A percentile compares a stretch with the other conserved stretches of the same genome.
Evolutionary conservation across 2,113 vertebrate species (phyloP).

Genomic region (Haemorhous mexicanus): DNA sequence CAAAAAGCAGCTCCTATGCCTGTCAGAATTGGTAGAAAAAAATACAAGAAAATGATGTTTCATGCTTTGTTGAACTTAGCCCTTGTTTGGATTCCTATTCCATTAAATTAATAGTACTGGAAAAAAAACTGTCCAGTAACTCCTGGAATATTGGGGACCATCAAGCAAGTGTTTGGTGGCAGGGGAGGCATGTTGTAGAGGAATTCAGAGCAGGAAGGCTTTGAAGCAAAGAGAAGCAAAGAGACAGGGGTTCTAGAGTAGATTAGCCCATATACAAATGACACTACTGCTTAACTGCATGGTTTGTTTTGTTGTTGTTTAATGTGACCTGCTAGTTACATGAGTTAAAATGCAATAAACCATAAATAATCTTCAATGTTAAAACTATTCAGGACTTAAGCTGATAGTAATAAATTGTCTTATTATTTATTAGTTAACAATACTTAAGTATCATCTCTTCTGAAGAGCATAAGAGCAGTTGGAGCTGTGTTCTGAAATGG

Average conservation of each 20-base stretch:
- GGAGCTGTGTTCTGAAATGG: neutral
- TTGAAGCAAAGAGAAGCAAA: neutral
- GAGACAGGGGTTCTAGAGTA: neutral
- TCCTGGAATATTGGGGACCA: neutral
- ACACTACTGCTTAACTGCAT: neutral
- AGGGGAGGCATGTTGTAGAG: neutral
- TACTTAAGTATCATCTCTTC: neutral
- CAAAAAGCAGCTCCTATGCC: neutral
- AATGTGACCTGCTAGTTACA: rapidly evolving
- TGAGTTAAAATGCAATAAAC: neutral
- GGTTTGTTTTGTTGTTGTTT: neutral
- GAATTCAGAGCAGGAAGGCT: neutral
- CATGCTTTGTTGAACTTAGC: neutral
- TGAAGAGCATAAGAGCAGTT: neutral
- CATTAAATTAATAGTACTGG: neutral
- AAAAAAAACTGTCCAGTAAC: neutral
- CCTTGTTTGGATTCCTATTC: neutral
- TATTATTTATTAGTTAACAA: neutral
- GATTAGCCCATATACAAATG: neutral
- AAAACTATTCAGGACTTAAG: neutral
- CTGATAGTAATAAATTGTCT: neutral
- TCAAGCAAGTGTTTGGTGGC: neutral
- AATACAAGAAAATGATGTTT: neutral
- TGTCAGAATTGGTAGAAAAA: neutral
- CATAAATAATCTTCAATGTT: neutral